Percentiles rank a stretch among this genome's conserved stretches.
These are phyloP conservation scores for Dicaeum eximium DNA, from an alignment of 2,113 vertebrate genomes.

Conservation along the genomic window DNA sequence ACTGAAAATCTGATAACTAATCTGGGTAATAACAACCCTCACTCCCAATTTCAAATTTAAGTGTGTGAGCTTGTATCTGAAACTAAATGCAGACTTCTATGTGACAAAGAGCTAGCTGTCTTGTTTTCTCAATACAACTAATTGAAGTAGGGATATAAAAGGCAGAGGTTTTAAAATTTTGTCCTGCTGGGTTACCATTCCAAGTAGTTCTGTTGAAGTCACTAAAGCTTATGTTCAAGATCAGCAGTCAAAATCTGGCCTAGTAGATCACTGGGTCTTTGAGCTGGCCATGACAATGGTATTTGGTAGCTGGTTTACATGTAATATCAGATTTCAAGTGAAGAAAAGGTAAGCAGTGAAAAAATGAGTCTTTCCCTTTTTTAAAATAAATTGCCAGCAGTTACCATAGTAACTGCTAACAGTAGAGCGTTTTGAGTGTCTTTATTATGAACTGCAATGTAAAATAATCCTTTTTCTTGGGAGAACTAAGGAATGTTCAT, in stretches of 20 bases:
- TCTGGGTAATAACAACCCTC: neutral
- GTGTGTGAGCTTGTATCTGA: neutral
- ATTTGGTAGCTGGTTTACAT: neutral
- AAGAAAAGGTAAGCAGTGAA: conserved; percentile 37
- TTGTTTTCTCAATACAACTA: neutral
- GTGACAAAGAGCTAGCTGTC: neutral
- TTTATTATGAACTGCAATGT: conserved; percentile 48
- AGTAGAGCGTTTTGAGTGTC: conserved; percentile 47
- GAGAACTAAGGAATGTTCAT: conserved; percentile 1
- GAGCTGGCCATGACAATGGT: neutral
- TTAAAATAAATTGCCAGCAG: conserved; percentile 49
- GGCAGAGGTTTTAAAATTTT: neutral
- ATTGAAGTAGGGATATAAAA: neutral
- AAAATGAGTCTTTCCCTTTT: conserved; percentile 17
- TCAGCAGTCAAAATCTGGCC: neutral
- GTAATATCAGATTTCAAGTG: neutral
- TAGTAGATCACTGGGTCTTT: neutral
- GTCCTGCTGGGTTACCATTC: neutral
- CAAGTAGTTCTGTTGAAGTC: neutral
- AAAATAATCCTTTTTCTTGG: conserved; percentile 60
- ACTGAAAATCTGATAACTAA: neutral
- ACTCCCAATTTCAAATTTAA: neutral
- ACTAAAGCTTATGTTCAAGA: neutral
- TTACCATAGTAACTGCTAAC: conserved; percentile 69
- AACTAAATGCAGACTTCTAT: neutral